A percentile compares a stretch with the other conserved stretches of the same genome.
These are phyloP conservation scores for Elysia crispata DNA, from an alignment of 2,888 invertebrate species.

Conservation along the genomic window DNA sequence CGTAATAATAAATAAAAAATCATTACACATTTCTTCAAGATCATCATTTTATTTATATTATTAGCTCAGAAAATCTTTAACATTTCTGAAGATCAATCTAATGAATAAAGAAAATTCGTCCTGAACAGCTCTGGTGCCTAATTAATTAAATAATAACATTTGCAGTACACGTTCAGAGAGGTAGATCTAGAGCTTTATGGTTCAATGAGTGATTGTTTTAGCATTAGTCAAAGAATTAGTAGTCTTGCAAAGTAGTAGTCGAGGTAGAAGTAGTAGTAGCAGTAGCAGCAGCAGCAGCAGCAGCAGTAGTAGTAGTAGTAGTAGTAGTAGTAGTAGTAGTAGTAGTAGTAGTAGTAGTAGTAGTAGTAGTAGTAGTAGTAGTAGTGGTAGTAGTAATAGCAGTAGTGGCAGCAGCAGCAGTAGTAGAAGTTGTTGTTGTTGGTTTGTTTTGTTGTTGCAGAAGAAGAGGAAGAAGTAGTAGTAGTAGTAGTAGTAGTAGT, in stretches of 20 bases:
- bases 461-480: conserved; percentile 12
- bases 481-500: conserved; percentile 34
- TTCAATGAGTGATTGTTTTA: too few relatives aligned
- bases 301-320: conserved; percentile 13
- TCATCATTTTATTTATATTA: too few relatives aligned
- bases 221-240: too few relatives aligned
- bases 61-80: too few relatives aligned
- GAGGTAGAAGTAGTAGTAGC: neutral
- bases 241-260: neutral
- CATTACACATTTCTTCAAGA: too few relatives aligned
- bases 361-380: conserved; percentile 25
- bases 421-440: conserved; percentile 28
- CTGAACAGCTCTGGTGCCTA: too few relatives aligned
- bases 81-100: too few relatives aligned
- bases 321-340: conserved; percentile 32
- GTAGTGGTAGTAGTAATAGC: conserved; percentile 18
- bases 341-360: conserved; percentile 32
- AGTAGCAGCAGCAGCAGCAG: neutral
- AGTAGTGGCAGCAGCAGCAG: conserved; percentile 25
- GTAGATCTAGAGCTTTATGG: too few relatives aligned
- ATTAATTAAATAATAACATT: too few relatives aligned
- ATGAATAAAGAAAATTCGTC: too few relatives aligned
- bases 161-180: too few relatives aligned
- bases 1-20: too few relatives aligned
- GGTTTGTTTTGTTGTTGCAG: neutral